Conservation (phyloP, 2,888 invertebrate genomes). For the Lithophane ornitopus region DNA sequence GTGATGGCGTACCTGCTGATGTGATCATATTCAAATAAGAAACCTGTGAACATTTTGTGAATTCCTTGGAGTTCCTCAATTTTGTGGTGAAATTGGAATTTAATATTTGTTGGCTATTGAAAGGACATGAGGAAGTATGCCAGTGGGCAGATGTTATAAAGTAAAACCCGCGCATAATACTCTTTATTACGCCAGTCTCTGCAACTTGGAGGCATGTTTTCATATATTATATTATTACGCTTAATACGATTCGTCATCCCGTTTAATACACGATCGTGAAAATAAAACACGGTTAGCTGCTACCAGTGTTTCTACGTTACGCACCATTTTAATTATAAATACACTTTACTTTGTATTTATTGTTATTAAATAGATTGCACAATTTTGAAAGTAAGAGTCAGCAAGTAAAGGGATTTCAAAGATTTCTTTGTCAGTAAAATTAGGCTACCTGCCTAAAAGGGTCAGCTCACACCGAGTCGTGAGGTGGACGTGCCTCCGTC, state of each 20-base stretch:
- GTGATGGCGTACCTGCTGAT: conserved; percentile 65
- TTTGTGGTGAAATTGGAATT: conserved; percentile 50
- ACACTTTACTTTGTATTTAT: neutral
- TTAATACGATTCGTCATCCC: no score
- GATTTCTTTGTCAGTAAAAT: neutral
- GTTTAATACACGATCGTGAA: no score
- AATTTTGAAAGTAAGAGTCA: neutral
- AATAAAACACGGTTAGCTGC: no score
- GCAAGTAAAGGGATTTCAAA: neutral
- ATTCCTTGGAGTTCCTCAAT: conserved; percentile 25
- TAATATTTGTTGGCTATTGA: conserved; percentile 50
- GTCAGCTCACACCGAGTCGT: no score
- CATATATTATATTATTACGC: no score
- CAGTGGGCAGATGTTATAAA: neutral
- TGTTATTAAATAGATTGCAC: neutral
- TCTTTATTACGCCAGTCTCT: no score
- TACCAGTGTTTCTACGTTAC: no score
- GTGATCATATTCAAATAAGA: conserved; percentile 63
- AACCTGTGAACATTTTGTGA: conserved; percentile 54
- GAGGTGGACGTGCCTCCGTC: neutral
- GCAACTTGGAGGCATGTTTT: no score
- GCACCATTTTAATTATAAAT: no score
- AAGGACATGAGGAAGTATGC: no score
- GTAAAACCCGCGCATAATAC: no score
- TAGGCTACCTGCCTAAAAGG: neutral